Percentiles rank a stretch among this genome's conserved stretches.
Evolutionary conservation across 2,888 invertebrate species (phyloP).

Genomic region (Mantis religiosa): DNA sequence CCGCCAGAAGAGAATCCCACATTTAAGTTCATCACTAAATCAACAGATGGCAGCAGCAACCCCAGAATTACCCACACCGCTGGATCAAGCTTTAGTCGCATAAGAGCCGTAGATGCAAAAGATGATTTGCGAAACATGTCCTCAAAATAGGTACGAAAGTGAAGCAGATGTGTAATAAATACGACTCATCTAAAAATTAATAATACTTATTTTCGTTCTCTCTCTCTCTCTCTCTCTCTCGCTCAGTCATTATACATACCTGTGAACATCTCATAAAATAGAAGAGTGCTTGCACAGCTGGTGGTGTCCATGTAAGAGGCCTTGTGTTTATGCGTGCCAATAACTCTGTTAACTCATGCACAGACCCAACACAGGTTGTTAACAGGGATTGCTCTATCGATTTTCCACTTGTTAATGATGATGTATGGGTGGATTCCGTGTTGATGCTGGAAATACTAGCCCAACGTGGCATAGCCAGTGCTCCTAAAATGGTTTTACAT

Average conservation of each 20-base stretch:
- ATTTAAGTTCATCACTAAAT: no score
- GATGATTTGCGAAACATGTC: no score
- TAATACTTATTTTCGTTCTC: no score
- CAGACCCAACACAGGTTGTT: conserved; percentile 85
- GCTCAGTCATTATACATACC: conserved; percentile 45
- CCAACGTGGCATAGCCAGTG: conserved; percentile 80
- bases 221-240: neutral
- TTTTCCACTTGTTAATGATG: conserved; percentile 33
- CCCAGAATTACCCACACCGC: no score
- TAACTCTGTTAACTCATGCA: conserved; percentile 72
- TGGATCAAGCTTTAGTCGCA: no score
- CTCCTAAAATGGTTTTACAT: conserved; percentile 53
- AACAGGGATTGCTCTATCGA: conserved; percentile 66
- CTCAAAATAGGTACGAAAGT: no score
- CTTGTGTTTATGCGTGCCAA: conserved; percentile 50
- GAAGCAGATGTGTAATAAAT: no score
- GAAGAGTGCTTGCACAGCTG: conserved; percentile 76
- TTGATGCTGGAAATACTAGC: conserved; percentile 45
- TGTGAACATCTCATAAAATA: conserved; percentile 92
- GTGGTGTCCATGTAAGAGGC: conserved; percentile 42
- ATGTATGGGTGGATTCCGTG: conserved; percentile 29
- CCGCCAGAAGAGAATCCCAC: no score
- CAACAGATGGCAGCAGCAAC: no score
- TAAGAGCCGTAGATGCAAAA: no score
- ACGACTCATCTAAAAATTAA: no score